Base-by-base conservation (phyloP, 2,797 vertebrate species). In the Pangasius macronema region DNA sequence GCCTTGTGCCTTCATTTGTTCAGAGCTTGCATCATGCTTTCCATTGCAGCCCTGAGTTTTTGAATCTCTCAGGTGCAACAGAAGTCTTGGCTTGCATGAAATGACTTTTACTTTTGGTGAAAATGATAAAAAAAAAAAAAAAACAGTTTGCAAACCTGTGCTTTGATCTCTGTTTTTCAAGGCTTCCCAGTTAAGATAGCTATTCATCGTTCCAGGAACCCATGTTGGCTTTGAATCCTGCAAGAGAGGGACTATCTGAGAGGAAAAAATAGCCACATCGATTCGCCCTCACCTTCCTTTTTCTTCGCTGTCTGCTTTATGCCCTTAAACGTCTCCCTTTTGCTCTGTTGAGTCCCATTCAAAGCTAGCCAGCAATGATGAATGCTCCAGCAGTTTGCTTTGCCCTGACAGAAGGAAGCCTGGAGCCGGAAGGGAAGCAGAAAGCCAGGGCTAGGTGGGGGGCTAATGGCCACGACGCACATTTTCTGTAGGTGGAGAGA, bases 331-430 rank as follows among this genome's bases (percentile, higher is more conserved):
- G 93, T 95, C 92, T 92, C 94, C 94, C 95, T 91, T 96, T 95
- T 94, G 94, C 93, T 94, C 90, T 87, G 92, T 93, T 95, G 94
- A 95, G 93, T 95, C 93, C 94, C 93, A 95, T 96, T 96, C 94
- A 95, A 93, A 94, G 92, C 92, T 91, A 93, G 92, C 93, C 95
- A 94, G 93, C 89, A 91, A 94, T 93, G 94, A 92, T 93, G 91
- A 94, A 95, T 94, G 94, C 93, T 93, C 95, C 93, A 94, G 93
- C 95, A 93, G 94, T 93, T 95, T 93, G 93, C 94, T 94, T 92
- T 92, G 94, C 93, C 92, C 89, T 90, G 57, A 59, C 42, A 53
- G 59, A 75, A 85, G 53, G n/a, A 77, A 85, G 4, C 39, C 70
- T 80, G 36, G 55, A 73, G 85, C 33, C 72, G 55, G 83, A 83